A percentile compares a stretch with the other conserved stretches of the same genome.
Conservation (phyloP, 1,140 invertebrate genomes). For the Octopus sinensis region DNA sequence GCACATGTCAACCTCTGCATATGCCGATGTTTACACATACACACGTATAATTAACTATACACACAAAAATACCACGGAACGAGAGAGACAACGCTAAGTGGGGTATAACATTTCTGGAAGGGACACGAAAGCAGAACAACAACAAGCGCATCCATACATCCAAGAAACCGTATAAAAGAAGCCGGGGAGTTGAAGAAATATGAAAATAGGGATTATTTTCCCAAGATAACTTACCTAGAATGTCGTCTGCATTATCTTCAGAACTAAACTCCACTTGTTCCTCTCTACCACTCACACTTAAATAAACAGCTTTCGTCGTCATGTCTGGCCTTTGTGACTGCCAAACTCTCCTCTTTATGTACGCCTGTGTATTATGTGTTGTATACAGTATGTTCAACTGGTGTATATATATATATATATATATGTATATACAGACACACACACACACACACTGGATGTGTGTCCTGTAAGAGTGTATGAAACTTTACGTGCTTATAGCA, state of each 20-base stretch:
- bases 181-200: too few species aligned
- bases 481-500: neutral
- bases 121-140: too few species aligned
- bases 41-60: too few species aligned
- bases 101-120: too few species aligned
- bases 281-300: constrained; percentile 37
- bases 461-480: neutral
- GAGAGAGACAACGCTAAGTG: too few species aligned
- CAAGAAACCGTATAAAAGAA: too few species aligned
- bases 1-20: too few species aligned
- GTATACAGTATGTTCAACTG: neutral
- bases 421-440: neutral
- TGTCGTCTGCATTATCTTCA: constrained; percentile 41
- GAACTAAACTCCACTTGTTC: constrained; percentile 44
- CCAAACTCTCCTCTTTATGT: neutral
- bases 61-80: too few species aligned
- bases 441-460: neutral
- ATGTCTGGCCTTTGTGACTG: neutral
- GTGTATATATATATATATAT: neutral
- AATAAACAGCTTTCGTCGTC: constrained; percentile 42
- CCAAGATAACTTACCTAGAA: constrained; percentile 34
- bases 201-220: too few species aligned
- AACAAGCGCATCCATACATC: too few species aligned
- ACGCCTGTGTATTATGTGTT: neutral
- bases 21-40: too few species aligned